Evolutionary conservation across 2,888 invertebrate genomes (phyloP).

Genomic region (Drosophila fulvimacula): DNA sequence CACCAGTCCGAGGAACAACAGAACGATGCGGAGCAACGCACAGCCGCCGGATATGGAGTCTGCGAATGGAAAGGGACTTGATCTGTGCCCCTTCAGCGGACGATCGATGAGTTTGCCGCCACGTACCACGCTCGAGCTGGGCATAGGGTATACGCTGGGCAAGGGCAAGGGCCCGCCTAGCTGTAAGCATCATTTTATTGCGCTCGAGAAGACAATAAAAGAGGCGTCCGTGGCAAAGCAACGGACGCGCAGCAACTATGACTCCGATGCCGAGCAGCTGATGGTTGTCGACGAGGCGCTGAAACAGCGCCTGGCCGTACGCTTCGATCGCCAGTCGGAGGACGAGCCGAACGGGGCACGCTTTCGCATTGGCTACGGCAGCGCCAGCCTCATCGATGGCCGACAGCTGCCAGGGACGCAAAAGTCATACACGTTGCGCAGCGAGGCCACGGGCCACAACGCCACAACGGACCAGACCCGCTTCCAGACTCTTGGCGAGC

Average conservation of each 20-base stretch:
- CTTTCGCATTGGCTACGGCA: conserved; percentile 6
- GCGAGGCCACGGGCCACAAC: background rate
- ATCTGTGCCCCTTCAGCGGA: conserved; percentile 10
- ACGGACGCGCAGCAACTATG: background rate
- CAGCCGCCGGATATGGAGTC: background rate
- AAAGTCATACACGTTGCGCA: conserved; percentile 5
- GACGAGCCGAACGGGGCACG: background rate
- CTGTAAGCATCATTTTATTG: conserved; percentile 42
- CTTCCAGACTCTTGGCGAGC: conserved; percentile 52
- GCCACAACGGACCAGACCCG: conserved; percentile 16
- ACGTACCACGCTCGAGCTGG: conserved; percentile 13
- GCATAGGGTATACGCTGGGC: conserved; percentile 2
- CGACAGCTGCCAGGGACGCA: background rate
- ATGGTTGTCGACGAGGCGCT: conserved; percentile 60
- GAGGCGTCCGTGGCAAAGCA: conserved; percentile 10
- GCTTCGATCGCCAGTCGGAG: conserved; percentile 12
- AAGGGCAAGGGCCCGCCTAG: conserved; percentile 22
- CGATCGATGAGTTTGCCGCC: conserved; percentile 61
- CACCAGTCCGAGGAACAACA: conserved; percentile 1
- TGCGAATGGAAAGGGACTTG: background rate
- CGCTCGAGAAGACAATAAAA: conserved; percentile 32
- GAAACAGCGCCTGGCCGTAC: conserved; percentile 45
- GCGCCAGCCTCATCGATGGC: background rate
- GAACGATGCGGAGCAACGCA: background rate
- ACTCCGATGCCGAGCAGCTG: conserved; percentile 26